A percentile compares a stretch with the other conserved stretches of the same genome.
These are phyloP conservation scores for Synanceia verrucosa DNA, from an alignment of 2,797 vertebrate species.

Conservation along the genomic window DNA sequence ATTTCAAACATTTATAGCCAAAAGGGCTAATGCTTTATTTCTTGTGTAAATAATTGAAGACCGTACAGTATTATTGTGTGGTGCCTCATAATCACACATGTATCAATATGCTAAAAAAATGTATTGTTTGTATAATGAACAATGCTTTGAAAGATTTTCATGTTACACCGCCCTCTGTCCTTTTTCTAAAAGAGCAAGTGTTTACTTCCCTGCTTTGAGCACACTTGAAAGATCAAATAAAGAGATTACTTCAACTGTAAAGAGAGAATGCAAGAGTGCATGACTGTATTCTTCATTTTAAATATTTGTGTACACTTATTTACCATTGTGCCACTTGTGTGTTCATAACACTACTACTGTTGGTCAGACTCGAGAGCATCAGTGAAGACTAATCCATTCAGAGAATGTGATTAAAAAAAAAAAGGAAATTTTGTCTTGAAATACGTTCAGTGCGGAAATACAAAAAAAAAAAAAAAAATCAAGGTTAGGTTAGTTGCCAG, in stretches of 20 bases:
- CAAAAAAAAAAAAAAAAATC: not conserved
- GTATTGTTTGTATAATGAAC: conserved; percentile 67
- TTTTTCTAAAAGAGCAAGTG: conserved; percentile 71
- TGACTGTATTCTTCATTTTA: conserved; percentile 22
- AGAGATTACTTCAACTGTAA: conserved; percentile 48
- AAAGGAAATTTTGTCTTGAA: conserved; percentile 1
- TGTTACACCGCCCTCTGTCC: conserved; percentile 48
- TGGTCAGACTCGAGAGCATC: not conserved
- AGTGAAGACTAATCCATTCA: not conserved
- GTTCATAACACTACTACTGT: not conserved
- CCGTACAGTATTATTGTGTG: conserved; percentile 59
- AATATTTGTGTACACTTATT: not conserved
- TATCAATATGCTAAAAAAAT: conserved; percentile 49
- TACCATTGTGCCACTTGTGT: conserved; percentile 3
- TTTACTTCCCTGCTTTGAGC: conserved; percentile 73
- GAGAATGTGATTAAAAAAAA: not conserved
- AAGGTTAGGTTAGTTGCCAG: not conserved
- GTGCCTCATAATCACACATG: conserved; percentile 60
- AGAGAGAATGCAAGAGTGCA: conserved; percentile 17
- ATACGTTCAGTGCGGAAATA: not conserved
- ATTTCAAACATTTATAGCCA: conserved; percentile 54
- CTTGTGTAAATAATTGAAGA: conserved; percentile 70
- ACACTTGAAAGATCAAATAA: conserved; percentile 76
- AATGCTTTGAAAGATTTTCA: conserved; percentile 48
- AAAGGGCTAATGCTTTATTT: conserved; percentile 50